Percentiles rank a stretch among this genome's conserved stretches.
Evolutionary conservation across 1,140 invertebrate genomes (phyloP).

Genomic region (Bemisia tabaci): DNA sequence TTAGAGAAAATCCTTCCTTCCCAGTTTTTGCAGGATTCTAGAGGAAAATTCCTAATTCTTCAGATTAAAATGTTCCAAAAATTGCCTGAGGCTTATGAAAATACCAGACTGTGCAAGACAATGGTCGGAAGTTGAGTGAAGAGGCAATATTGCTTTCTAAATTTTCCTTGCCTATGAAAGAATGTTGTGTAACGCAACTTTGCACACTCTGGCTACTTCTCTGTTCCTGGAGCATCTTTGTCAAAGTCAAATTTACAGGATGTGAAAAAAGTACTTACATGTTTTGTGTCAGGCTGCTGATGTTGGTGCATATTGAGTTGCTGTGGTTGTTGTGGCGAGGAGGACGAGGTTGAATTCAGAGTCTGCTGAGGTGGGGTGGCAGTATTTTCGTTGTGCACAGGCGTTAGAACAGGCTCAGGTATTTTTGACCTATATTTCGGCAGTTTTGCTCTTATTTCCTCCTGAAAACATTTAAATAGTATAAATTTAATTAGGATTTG

Average conservation of each 20-base stretch:
- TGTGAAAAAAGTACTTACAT: constrained; percentile 10
- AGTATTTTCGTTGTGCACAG: constrained; percentile 19
- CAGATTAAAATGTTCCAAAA: too few species aligned
- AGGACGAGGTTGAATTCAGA: not conserved
- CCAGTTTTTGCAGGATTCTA: too few species aligned
- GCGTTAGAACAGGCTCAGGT: constrained; percentile 5
- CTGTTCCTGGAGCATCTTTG: too few species aligned
- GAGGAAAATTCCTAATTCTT: too few species aligned
- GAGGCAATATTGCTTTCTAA: too few species aligned
- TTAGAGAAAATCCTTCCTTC: too few species aligned
- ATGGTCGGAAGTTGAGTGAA: too few species aligned
- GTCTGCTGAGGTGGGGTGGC: not conserved
- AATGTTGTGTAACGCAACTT: too few species aligned
- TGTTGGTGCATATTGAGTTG: constrained; percentile 9
- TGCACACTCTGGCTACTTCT: too few species aligned
- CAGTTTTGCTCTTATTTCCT: constrained; percentile 65
- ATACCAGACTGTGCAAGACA: too few species aligned
- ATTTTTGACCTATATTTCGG: constrained; percentile 52
- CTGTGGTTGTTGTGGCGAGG: constrained; percentile 10
- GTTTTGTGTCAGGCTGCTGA: constrained; percentile 23
- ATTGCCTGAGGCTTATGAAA: too few species aligned
- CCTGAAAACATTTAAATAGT: constrained; percentile 35
- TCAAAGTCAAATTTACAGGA: constrained; percentile 5
- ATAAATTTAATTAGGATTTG: constrained; percentile 2
- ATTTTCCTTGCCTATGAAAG: too few species aligned